phyloP scores from a whole-genome alignment of 2,113 vertebrate genomes.

The Nerophis lumbriciformis region DNA sequence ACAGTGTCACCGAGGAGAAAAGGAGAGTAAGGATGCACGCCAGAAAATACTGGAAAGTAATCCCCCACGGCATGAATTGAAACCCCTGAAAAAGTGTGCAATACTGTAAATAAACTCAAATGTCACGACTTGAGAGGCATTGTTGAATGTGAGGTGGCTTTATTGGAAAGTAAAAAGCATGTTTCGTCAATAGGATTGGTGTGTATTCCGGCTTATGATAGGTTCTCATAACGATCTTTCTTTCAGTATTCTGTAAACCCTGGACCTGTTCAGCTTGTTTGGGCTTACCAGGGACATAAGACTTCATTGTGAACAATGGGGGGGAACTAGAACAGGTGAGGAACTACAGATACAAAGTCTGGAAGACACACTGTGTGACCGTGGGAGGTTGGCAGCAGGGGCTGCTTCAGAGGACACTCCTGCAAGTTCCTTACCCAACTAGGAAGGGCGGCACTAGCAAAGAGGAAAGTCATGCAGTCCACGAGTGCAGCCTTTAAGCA shows the following conservation, averaged over 20 bases:
- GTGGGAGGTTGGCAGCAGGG: no score
- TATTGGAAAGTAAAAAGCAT: constrained; percentile 33
- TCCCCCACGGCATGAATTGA: constrained; percentile 59
- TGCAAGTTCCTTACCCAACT: no score
- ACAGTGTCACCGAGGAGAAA: constrained; percentile 35
- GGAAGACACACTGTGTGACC: no score
- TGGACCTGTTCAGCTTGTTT: not conserved
- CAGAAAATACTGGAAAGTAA: constrained; percentile 41
- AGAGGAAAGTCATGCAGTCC: no score
- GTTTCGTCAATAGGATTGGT: constrained; percentile 26
- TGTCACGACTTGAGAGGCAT: constrained; percentile 25
- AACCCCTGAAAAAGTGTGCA: constrained; percentile 60
- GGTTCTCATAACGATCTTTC: no score
- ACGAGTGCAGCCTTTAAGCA: no score
- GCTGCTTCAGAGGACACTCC: no score
- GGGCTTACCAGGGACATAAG: not conserved
- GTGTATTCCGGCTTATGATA: no score
- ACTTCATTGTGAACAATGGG: no score
- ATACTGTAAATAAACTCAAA: constrained; percentile 43
- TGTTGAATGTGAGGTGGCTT: constrained; percentile 27
- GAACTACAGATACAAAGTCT: no score
- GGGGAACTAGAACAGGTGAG: no score
- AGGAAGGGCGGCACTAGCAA: no score
- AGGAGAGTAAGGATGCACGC: constrained; percentile 31
- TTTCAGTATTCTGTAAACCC: not conserved